Evolutionary conservation across 2,888 invertebrate genomes (phyloP), one percentile per base, ranked within the genome.

Genomic region (Deilephila elpenor): DNA sequence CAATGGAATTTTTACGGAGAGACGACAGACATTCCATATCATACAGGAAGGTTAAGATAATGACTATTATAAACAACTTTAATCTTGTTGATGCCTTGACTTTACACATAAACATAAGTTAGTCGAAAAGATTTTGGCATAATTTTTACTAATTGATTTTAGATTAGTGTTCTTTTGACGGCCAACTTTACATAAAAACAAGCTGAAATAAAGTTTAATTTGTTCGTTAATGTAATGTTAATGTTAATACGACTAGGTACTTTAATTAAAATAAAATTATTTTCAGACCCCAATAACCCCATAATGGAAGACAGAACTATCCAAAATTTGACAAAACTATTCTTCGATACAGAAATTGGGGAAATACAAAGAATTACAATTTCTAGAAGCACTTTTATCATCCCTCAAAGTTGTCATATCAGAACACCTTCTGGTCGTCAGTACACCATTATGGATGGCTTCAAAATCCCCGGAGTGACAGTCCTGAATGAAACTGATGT

Each of bases 371-470:
- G 51, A 4, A 34, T 91, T n/a, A 76, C 73, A 3, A 88, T 89
- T 32, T 34, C 64, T 0, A 72, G 75, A 3, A 72, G 56, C 19
- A 17, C 32, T 3, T 81, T 82, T 62, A 56, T 78, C 25, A 70
- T 72, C 20, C 79, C 75, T n/a, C 85, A 90, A 72, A 86, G 83
- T 74, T 93, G 93, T 75, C 85, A 84, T 61, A 70, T 93, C 59
- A 76, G 83, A 53, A 86, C 87, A 4, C 91, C 92, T 7, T 74
- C 80, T 7, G 90, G 89, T 11, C 71, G 76, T 29, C 84, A 85
- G 70, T 85, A 87, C 74, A 77, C 79, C 11, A 77, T 91, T 11
- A 82, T 83, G 77, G 79, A 85, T 34, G 85, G 86, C 5, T 83
- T 88, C 67, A 77, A 83, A 29, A 37, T 87, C 0, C 64, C 83